Conservation (phyloP, 2,797 vertebrate genomes). For the Carcharodon carcharias region DNA sequence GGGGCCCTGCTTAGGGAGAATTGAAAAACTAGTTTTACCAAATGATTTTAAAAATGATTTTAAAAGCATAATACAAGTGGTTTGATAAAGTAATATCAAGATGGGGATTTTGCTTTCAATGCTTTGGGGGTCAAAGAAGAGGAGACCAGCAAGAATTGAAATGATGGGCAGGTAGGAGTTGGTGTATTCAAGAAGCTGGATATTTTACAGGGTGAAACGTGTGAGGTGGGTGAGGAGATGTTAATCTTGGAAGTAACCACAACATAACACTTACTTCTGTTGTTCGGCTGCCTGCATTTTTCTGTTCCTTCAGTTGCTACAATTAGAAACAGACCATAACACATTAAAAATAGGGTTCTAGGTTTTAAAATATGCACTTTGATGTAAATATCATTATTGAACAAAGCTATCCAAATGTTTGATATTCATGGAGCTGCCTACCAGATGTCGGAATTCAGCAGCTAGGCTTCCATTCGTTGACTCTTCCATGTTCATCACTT, state of each 20-base stretch:
- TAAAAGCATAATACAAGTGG: neutral
- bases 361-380: neutral
- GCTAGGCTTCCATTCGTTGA: constrained; percentile 86
- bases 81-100: neutral
- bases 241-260: neutral
- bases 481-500: constrained; percentile 99
- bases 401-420: neutral
- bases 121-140: neutral
- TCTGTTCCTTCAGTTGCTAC: constrained; percentile 96
- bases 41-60: neutral
- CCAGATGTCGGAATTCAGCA: constrained; percentile 90
- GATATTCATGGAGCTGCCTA: constrained; percentile 45
- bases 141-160: neutral
- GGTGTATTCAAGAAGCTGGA: neutral
- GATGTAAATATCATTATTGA: neutral
- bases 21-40: neutral
- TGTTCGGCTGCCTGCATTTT: constrained; percentile 76
- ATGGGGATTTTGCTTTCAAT: neutral
- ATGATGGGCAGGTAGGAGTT: neutral
- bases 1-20: constrained; percentile 53
- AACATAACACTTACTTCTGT: constrained; percentile 70
- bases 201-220: neutral
- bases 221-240: neutral
- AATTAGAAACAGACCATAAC: constrained; percentile 40
- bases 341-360: neutral